phyloP scores from a whole-genome alignment of 2,797 vertebrate species.

The Artibeus lituratus region DNA sequence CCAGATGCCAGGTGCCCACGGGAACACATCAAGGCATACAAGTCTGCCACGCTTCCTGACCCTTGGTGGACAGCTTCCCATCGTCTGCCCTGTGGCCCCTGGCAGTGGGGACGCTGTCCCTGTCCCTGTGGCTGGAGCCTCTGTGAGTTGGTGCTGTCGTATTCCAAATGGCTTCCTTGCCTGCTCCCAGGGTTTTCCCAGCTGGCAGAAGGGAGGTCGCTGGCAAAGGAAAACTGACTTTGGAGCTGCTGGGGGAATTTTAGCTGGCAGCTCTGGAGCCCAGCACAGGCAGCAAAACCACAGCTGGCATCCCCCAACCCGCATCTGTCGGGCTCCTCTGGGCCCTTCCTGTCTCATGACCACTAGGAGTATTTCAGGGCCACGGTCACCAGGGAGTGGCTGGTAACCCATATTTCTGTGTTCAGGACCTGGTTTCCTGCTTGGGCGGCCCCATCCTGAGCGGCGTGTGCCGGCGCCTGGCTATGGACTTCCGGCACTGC shows the following conservation, averaged over 20 bases:
- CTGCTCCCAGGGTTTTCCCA: neutral
- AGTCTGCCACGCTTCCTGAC: neutral
- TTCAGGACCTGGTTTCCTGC: slow-evolving; percentile 91
- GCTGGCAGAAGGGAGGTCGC: neutral
- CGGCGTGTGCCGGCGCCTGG: slow-evolving; percentile 88
- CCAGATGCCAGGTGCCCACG: neutral
- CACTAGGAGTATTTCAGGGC: neutral
- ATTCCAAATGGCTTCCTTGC: too few relatives aligned
- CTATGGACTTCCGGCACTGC: slow-evolving; percentile 91
- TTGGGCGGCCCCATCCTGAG: slow-evolving; percentile 91
- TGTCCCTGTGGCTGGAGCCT: neutral
- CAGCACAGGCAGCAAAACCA: neutral
- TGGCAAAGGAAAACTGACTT: neutral
- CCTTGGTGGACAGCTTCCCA: neutral
- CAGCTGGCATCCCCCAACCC: neutral
- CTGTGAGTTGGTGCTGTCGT: fast-evolving
- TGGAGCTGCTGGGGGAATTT: neutral
- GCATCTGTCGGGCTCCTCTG: neutral
- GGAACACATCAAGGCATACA: neutral
- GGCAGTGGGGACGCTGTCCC: neutral
- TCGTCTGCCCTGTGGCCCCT: neutral
- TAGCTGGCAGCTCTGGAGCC: neutral
- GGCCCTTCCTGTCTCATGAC: neutral
- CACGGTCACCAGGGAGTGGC: neutral
- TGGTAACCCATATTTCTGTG: neutral